Evolutionary conservation across 2,797 vertebrate species (phyloP).

Genomic region (Pipistrellus nathusii): DNA sequence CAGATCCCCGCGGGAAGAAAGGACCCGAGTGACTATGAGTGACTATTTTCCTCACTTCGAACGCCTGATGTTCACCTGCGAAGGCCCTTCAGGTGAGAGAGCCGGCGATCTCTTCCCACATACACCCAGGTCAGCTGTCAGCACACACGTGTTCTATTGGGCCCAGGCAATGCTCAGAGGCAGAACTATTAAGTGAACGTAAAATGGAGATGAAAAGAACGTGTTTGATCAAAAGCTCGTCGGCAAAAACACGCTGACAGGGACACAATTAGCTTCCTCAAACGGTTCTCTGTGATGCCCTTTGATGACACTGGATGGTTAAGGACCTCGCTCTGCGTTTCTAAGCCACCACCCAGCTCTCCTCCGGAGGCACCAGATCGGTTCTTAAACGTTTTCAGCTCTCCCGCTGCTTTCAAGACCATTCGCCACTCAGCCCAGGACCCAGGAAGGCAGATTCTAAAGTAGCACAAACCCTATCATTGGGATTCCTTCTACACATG

Average conservation of each 20-base stretch:
- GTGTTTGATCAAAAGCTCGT: conserved; percentile 63
- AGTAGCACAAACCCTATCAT: conserved; percentile 78
- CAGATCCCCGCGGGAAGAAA: too few species aligned
- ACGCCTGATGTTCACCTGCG: conserved; percentile 66
- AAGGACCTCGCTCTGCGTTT: conserved; percentile 39
- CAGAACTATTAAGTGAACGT: conserved; percentile 65
- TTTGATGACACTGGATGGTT: conserved; percentile 39
- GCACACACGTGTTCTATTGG: conserved; percentile 63
- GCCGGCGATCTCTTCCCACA: conserved; percentile 18
- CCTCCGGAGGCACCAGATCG: conserved; percentile 16
- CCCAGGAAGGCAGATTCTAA: conserved; percentile 66
- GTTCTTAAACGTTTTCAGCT: conserved; percentile 62
- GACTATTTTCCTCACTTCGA: conserved; percentile 7
- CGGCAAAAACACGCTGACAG: conserved; percentile 66
- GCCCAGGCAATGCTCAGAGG: conserved; percentile 72
- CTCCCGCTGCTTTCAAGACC: conserved; percentile 77
- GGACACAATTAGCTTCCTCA: conserved; percentile 61
- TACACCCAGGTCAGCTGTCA: conserved; percentile 75
- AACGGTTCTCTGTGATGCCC: conserved; percentile 63
- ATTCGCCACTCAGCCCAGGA: conserved; percentile 58
- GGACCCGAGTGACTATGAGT: not conserved
- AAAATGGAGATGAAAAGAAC: conserved; percentile 77
- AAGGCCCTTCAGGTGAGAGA: conserved; percentile 70
- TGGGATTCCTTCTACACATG: conserved; percentile 76
- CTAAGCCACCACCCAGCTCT: not conserved